Base-by-base conservation (phyloP, 2,888 invertebrate genomes). In the Peribatodes rhomboidaria region DNA sequence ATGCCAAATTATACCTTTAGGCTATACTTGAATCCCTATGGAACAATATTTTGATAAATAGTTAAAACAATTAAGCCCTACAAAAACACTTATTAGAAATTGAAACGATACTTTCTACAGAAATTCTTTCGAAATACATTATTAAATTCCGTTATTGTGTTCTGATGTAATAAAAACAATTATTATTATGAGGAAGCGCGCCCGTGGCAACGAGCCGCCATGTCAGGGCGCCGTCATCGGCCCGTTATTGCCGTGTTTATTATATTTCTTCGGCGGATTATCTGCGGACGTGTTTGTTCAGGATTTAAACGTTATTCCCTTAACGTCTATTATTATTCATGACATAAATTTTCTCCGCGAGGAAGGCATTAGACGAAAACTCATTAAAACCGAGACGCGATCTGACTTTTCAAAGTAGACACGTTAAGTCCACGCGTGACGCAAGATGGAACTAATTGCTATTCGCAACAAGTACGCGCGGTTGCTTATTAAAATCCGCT, bases 391-490 rank as follows among this genome's bases (percentile, higher is more conserved):
- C 76, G 84, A 86, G 89, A 91, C 91, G 91, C 89, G 90, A 84
- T 80, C 86, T 88, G 92, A 91, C 90, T 92, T 91, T 91, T 89
- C 90, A 92, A 92, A 92, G 87, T 89, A 90, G 90, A 92, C 89
- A 85, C 91, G 91, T 90, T 91, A 92, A 91, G 91, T 88, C 90
- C 91, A 92, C 90, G 91, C 91, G 92, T 91, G 91, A 88, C 86
- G 83, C 81, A 80, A 83, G 81, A 82, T 80, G 77, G 77, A 79
- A 81, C 85, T 89, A 86, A 90, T 90, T 90, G 88, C 86, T 81
- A 91, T 90, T 90, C 90, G 87, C 81, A 76, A 82, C 86, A 85
- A 86, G 86, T 80, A 81, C 81, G 80, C 84, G 72, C 65, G 76
- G 78, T 83, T 88, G 85, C 87, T 90, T 90, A 90, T 90, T 89